Conservation (phyloP, 2,888 invertebrate species). For the Acanthococcus lagerstroemiae region DNA sequence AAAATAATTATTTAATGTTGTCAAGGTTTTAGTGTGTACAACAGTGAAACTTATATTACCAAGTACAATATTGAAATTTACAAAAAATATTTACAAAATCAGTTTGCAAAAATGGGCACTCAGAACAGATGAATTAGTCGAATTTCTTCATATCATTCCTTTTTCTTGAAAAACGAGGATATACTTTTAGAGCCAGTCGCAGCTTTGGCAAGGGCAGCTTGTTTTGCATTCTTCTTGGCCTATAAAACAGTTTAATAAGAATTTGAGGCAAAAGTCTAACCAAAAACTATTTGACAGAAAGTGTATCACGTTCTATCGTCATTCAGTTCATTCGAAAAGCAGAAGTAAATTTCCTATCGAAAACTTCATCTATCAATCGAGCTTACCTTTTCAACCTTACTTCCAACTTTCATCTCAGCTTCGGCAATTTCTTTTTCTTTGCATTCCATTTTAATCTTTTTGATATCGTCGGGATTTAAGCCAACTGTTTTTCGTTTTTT, state of each 20-base stretch:
- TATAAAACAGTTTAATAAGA: constrained; percentile 29
- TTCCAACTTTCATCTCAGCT: constrained; percentile 1
- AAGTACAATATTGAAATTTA: background rate
- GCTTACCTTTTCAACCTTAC: constrained; percentile 43
- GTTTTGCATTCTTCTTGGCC: constrained; percentile 53
- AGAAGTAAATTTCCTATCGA: too few relatives aligned
- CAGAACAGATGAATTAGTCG: background rate
- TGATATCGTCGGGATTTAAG: constrained; percentile 41
- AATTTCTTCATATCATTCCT: constrained; percentile 35
- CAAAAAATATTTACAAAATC: background rate
- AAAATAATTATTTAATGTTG: too few relatives aligned
- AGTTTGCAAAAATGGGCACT: background rate
- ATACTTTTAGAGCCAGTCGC: constrained; percentile 71
- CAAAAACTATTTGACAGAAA: too few relatives aligned
- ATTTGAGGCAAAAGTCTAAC: constrained; percentile 33
- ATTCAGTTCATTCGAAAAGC: too few relatives aligned
- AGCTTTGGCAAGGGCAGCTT: constrained; percentile 64
- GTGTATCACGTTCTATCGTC: too few relatives aligned
- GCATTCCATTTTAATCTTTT: constrained; percentile 38
- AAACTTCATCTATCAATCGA: constrained; percentile 30
- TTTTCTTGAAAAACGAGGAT: constrained; percentile 66
- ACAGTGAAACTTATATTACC: too few relatives aligned
- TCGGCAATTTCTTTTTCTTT: constrained; percentile 8
- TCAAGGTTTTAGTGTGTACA: too few relatives aligned
- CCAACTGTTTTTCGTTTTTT: constrained; percentile 42